phyloP scores from a whole-genome alignment of 1,140 invertebrate genomes.

The Mizuhopecten yessoensis region DNA sequence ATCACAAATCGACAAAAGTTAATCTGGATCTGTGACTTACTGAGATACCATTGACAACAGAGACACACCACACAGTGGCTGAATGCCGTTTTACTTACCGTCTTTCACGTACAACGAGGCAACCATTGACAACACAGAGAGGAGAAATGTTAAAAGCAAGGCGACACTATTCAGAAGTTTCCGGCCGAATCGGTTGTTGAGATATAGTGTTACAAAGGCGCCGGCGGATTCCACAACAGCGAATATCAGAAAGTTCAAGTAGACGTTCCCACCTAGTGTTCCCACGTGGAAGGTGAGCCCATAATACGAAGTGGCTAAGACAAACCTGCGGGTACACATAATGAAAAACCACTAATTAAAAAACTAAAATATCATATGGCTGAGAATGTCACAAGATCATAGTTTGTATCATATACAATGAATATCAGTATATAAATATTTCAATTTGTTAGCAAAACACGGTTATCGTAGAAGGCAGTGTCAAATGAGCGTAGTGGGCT shows the following conservation, averaged over 20 bases:
- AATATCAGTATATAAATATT: no score
- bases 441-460: no score
- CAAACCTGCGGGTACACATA: background rate
- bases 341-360: no score
- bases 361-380: no score
- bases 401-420: no score
- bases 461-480: no score
- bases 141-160: background rate
- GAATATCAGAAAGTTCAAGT: slow-evolving; percentile 10
- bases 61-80: no score
- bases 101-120: background rate
- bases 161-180: background rate
- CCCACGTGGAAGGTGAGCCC: background rate
- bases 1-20: no score
- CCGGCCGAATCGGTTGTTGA: slow-evolving; percentile 11
- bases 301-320: background rate
- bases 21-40: no score
- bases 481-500: no score
- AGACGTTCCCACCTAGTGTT: background rate
- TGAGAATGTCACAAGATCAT: no score
- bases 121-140: background rate
- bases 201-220: background rate
- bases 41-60: no score
- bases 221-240: background rate
- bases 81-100: background rate